Conservation (phyloP, 1,140 invertebrate species). For the Heliconius hewitsoni region DNA sequence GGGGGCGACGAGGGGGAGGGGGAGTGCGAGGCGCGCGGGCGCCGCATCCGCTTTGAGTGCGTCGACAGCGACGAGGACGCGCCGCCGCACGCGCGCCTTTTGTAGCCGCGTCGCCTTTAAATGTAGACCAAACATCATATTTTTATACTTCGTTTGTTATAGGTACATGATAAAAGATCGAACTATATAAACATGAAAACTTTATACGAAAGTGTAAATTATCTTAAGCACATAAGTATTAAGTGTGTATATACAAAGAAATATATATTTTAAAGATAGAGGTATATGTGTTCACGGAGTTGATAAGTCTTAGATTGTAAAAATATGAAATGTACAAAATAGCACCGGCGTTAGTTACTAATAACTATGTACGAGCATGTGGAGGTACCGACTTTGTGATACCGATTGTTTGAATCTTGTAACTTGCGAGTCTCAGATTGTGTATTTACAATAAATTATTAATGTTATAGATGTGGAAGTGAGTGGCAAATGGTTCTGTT, state of each 20-base stretch:
- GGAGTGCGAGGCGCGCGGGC: slow-evolving; percentile 44
- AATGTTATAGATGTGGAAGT: not conserved
- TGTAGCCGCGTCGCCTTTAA: slow-evolving; percentile 37
- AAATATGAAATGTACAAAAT: slow-evolving; percentile 4
- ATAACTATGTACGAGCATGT: not conserved
- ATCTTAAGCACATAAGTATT: not conserved
- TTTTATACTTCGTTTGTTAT: not conserved
- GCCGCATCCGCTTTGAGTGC: slow-evolving; percentile 69
- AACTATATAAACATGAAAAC: not conserved
- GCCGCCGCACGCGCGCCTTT: slow-evolving; percentile 55
- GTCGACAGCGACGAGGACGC: slow-evolving; percentile 69
- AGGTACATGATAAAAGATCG: not conserved
- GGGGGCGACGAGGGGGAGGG: slow-evolving; percentile 20
- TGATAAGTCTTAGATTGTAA: not conserved
- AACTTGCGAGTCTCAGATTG: not conserved
- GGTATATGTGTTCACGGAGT: not conserved
- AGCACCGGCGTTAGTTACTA: not conserved
- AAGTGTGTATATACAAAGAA: not conserved
- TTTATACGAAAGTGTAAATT: not conserved
- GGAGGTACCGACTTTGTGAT: not conserved
- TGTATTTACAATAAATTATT: not conserved
- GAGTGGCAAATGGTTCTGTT: not conserved
- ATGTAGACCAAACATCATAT: not conserved
- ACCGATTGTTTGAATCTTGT: not conserved
- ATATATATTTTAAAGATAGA: not conserved